Percentiles rank a stretch among this genome's conserved stretches.
phyloP scores from a whole-genome alignment of 2,113 vertebrate genomes.

The Petaurus breviceps region DNA sequence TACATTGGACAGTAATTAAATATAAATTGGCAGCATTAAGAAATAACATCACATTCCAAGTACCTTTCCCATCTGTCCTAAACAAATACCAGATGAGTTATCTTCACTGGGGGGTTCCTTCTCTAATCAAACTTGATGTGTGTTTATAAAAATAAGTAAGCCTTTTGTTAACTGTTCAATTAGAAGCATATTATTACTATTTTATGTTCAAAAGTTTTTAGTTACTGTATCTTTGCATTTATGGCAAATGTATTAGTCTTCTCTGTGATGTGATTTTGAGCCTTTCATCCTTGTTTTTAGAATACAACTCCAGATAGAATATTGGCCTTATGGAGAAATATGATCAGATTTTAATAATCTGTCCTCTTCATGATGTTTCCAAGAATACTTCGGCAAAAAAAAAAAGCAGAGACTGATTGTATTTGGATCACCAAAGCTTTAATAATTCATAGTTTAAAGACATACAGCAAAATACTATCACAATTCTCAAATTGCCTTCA shows the following conservation, averaged over 20 bases:
- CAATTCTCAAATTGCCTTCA: not conserved
- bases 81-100: not conserved
- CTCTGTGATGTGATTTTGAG: not conserved
- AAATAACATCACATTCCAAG: not conserved
- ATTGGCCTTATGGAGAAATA: not conserved
- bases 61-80: not conserved
- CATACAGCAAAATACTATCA: not conserved
- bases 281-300: not conserved
- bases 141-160: too few species aligned
- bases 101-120: not conserved
- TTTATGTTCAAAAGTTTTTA: not conserved
- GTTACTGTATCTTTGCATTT: not conserved
- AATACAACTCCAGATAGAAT: not conserved
- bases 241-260: not conserved
- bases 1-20: not conserved
- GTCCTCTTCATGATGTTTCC: not conserved
- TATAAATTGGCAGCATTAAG: not conserved
- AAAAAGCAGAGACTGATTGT: not conserved
- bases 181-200: not conserved
- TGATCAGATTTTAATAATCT: not conserved
- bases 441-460: not conserved
- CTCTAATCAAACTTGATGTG: not conserved
- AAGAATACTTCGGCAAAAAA: not conserved
- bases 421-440: not conserved
- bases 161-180: too few species aligned